Evolutionary conservation across 1,140 invertebrate genomes (phyloP).

Genomic region (Drosophila erecta): DNA sequence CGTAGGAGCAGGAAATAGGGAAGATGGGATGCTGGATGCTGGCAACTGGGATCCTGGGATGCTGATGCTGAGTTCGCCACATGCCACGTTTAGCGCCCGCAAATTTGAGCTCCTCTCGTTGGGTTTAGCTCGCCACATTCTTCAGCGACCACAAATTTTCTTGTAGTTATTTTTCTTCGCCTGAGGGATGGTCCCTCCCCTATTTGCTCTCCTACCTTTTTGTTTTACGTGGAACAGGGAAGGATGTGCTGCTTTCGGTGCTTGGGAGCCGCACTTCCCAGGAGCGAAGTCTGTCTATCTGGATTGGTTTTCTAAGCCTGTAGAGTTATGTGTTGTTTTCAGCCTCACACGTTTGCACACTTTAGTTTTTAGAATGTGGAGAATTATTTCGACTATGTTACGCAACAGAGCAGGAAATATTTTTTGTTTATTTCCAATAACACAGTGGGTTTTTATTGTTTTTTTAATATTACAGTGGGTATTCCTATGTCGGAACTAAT

Average conservation of each 20-base stretch:
- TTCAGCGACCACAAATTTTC: constrained; percentile 77
- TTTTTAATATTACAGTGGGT: constrained; percentile 28
- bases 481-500: constrained; percentile 15
- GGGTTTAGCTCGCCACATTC: constrained; percentile 49
- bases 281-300: not conserved
- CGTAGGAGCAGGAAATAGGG: constrained; percentile 2
- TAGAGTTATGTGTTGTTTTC: no score
- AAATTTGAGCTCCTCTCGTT: constrained; percentile 66
- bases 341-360: no score
- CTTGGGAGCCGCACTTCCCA: not conserved
- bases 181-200: constrained; percentile 7
- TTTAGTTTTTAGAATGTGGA: no score
- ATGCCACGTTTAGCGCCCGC: constrained; percentile 77
- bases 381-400: no score
- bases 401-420: constrained; percentile 5
- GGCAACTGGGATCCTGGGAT: constrained; percentile 9
- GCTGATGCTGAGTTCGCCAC: constrained; percentile 53
- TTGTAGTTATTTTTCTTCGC: constrained; percentile 77
- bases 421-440: no score
- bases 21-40: constrained; percentile 16
- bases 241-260: not conserved
- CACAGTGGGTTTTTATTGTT: constrained; percentile 27
- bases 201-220: constrained; percentile 1
- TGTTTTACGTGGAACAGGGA: constrained; percentile 25
- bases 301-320: not conserved